A percentile compares a stretch with the other conserved stretches of the same genome.
Conservation (phyloP, 1,140 invertebrate species). For the Heliothis subflexa region DNA sequence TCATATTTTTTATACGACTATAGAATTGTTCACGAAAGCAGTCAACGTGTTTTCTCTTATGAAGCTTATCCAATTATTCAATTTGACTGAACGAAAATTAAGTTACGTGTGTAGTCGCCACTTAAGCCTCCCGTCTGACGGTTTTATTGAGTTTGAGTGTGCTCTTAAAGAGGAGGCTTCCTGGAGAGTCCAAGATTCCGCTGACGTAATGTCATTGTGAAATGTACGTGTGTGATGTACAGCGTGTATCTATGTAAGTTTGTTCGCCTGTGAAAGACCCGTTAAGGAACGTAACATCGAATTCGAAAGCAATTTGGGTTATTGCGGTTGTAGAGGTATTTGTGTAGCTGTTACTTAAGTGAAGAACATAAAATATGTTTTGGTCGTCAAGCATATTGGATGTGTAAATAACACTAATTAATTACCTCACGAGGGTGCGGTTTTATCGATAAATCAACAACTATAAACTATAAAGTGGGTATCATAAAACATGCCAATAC, state of each 20-base stretch:
- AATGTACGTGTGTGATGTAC: background rate
- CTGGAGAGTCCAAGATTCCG: slow-evolving; percentile 37
- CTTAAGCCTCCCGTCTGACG: slow-evolving; percentile 52
- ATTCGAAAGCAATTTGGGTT: background rate
- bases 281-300: background rate
- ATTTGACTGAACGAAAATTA: slow-evolving; percentile 51
- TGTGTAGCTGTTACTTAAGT: too few species aligned
- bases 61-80: slow-evolving; percentile 48
- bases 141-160: slow-evolving; percentile 58
- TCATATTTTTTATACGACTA: background rate
- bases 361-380: too few species aligned
- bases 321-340: background rate
- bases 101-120: slow-evolving; percentile 58
- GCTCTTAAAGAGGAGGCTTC: slow-evolving; percentile 52
- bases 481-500: slow-evolving; percentile 3
- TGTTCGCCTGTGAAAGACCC: background rate
- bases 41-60: slow-evolving; percentile 39
- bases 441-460: background rate
- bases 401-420: background rate
- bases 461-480: background rate
- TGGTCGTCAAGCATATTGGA: too few species aligned
- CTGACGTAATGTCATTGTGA: slow-evolving; percentile 33
- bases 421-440: slow-evolving; percentile 12
- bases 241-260: background rate
- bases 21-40: background rate